phyloP scores from a whole-genome alignment of 2,113 vertebrate genomes.

The Pteruthius melanotis region DNA sequence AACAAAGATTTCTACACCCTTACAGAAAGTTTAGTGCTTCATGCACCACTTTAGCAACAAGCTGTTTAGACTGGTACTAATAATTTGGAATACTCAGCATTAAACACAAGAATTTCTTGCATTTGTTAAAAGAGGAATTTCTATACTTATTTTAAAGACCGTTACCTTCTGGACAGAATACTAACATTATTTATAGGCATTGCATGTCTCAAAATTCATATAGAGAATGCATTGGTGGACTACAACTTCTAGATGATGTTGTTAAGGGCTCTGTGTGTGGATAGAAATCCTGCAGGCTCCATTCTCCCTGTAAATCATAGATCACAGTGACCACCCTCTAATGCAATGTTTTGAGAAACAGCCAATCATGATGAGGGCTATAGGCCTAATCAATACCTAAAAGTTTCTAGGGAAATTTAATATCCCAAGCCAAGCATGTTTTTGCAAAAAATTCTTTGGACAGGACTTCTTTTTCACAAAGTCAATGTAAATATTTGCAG shows the following conservation, averaged over 20 bases:
- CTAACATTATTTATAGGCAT: not conserved
- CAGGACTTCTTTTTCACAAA: not conserved
- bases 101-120: not conserved
- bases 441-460: not conserved
- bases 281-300: not conserved
- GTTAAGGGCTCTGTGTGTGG: not conserved
- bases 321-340: not conserved
- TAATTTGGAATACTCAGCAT: not conserved
- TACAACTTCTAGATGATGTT: not conserved
- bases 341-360: not conserved
- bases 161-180: not conserved
- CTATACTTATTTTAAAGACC: not conserved
- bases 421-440: not conserved
- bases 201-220: not conserved
- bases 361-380: not conserved
- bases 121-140: not conserved
- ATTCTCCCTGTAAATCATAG: not conserved
- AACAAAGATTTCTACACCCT: not conserved
- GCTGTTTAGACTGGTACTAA: not conserved
- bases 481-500: not conserved
- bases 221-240: not conserved
- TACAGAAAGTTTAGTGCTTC: not conserved
- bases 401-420: not conserved
- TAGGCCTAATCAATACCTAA: not conserved
- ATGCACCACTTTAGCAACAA: not conserved